Evolutionary conservation across 2,797 vertebrate species (phyloP), one percentile per base, ranked within the genome.

Genomic region (Myoxocephalus aenaeus): DNA sequence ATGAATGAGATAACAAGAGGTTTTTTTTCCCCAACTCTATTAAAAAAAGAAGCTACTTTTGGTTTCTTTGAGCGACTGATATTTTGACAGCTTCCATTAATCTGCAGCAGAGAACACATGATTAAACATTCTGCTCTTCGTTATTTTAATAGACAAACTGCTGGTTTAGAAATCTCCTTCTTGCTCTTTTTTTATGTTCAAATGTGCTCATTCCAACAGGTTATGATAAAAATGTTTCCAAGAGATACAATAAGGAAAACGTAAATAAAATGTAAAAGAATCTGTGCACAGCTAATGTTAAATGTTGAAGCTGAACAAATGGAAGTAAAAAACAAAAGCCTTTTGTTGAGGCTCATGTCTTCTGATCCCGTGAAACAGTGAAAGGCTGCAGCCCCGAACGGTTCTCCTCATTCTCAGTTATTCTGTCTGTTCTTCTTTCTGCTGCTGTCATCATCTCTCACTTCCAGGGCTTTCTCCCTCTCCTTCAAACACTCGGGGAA

Each of bases 201-300:
- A 32, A 27, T 27, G 25, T 27, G 25, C 25, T 27, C 25, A 27
- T 27, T 27, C 25, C 25, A 27, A 32, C 32, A 32, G 32, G 32
- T 32, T 32, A 32, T 32, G 32, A 27, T 27, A n/a, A n/a, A n/a
- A n/a, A n/a, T n/a, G n/a, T n/a, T 29, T 29, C 29, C 27, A 38
- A 20, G n/a, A 20, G 29, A 68, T 79, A 10, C 42, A 72, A 62
- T 29, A 27, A 46, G 84, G 48, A 51, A 29, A 22, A 65, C 27
- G 17, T 7, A 15, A 32, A 32, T 32, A 32, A 32, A 32, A 32
- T 32, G 29, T 29, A 44, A 14, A 18, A 13, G 25, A 44, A 65
- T 46, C 7, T 27, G 25, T 62, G 50, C 4, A 18, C n/a, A 29
- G 9, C 42, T 32, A 5, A 38, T 48, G 42, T 38, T 5, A 7